phyloP scores from a whole-genome alignment of 2,888 invertebrate genomes.

The Desoria tigrina region DNA sequence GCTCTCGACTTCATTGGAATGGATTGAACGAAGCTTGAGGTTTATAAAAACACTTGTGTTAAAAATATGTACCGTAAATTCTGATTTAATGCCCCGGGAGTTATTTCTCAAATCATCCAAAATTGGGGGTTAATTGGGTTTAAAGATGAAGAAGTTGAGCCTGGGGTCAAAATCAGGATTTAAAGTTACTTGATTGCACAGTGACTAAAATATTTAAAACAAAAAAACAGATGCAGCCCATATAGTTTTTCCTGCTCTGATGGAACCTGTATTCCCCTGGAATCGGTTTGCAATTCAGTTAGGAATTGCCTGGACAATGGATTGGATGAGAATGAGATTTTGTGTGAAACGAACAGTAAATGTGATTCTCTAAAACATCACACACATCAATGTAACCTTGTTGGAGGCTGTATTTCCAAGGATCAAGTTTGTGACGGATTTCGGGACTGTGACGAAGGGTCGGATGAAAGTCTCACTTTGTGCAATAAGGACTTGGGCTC shows the following conservation, averaged over 20 bases:
- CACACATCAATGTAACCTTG: conserved; percentile 38
- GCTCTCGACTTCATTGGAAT: conserved; percentile 37
- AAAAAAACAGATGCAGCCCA: conserved; percentile 41
- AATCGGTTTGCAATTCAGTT: conserved; percentile 38
- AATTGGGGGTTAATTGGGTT: neutral
- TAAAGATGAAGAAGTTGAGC: too few relatives aligned
- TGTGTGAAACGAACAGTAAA: conserved; percentile 27
- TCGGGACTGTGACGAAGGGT: conserved; percentile 38
- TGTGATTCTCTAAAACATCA: conserved; percentile 7
- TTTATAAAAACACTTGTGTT: neutral
- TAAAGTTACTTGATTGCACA: neutral
- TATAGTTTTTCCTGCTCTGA: conserved; percentile 43
- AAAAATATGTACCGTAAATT: neutral
- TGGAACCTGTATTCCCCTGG: conserved; percentile 40
- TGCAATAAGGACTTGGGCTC: conserved; percentile 18
- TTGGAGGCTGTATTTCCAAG: conserved; percentile 37
- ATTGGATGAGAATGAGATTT: conserved; percentile 24
- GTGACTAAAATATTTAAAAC: too few relatives aligned
- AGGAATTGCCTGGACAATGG: conserved; percentile 32
- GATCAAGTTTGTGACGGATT: conserved; percentile 40
- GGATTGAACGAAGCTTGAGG: conserved; percentile 42
- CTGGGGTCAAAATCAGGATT: too few relatives aligned
- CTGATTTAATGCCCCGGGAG: too few relatives aligned
- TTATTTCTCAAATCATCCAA: too few relatives aligned
- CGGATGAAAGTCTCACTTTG: conserved; percentile 30